These are phyloP conservation scores for Zaprionus taronus DNA, from an alignment of 1,140 invertebrate genomes.

Conservation along the genomic window DNA sequence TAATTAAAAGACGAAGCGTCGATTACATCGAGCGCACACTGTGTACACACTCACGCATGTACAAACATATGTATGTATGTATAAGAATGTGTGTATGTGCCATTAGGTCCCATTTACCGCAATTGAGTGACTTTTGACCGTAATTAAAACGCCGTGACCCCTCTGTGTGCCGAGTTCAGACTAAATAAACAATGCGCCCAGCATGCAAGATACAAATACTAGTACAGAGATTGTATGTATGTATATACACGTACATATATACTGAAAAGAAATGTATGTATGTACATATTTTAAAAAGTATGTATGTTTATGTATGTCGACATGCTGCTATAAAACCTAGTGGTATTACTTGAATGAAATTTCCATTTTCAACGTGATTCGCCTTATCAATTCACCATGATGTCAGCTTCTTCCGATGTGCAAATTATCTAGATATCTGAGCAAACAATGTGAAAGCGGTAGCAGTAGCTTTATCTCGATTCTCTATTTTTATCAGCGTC, in stretches of 20 bases:
- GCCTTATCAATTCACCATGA: slow-evolving; percentile 4
- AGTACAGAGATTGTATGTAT: not conserved
- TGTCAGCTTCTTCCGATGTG: slow-evolving; percentile 35
- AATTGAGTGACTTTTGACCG: slow-evolving; percentile 77
- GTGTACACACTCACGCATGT: slow-evolving; percentile 1
- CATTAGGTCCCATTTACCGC: slow-evolving; percentile 34
- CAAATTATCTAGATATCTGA: slow-evolving; percentile 22
- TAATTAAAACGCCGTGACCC: slow-evolving; percentile 73
- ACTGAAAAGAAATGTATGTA: too few relatives aligned
- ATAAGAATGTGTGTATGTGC: not conserved
- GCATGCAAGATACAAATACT: slow-evolving; percentile 12
- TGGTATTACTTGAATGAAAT: not conserved
- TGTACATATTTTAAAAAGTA: too few relatives aligned
- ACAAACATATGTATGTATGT: not conserved
- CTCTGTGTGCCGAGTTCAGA: slow-evolving; percentile 20
- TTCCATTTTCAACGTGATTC: not conserved
- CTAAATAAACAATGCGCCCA: slow-evolving; percentile 15
- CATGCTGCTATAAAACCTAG: not conserved
- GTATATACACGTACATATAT: too few relatives aligned
- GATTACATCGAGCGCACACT: not conserved
- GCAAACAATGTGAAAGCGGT: not conserved
- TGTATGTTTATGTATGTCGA: not conserved
- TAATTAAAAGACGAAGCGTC: slow-evolving; percentile 13
- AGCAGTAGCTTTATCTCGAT: not conserved
- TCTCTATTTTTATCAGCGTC: slow-evolving; percentile 8